Percentiles rank a stretch among this genome's conserved stretches.
Conservation (phyloP, 2,888 invertebrate genomes). For the Acronicta leporina region DNA sequence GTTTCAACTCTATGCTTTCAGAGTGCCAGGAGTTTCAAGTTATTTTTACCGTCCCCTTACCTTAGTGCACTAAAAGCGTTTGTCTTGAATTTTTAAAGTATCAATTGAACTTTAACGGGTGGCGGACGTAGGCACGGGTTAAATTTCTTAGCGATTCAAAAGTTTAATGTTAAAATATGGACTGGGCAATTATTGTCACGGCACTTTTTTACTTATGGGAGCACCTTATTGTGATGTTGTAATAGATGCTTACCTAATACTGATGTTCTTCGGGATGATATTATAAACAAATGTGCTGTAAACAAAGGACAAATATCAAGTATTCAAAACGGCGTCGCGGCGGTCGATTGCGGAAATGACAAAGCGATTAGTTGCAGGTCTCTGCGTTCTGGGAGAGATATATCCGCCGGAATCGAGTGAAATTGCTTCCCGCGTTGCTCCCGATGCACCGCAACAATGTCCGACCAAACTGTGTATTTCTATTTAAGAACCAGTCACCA, state of each 20-base stretch:
- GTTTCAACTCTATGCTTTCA: slow-evolving; percentile 66
- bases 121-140: slow-evolving; percentile 55
- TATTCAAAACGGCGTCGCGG: slow-evolving; percentile 77
- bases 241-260: neutral
- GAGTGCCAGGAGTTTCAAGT: slow-evolving; percentile 73
- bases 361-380: slow-evolving; percentile 85
- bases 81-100: slow-evolving; percentile 86
- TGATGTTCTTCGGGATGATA: slow-evolving; percentile 8
- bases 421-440: slow-evolving; percentile 81
- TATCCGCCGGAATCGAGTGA: slow-evolving; percentile 82
- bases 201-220: neutral
- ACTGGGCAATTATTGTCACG: slow-evolving; percentile 25
- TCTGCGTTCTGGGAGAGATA: slow-evolving; percentile 78
- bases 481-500: slow-evolving; percentile 70
- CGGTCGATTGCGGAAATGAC: slow-evolving; percentile 86
- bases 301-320: slow-evolving; percentile 74
- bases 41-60: slow-evolving; percentile 77
- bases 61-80: slow-evolving; percentile 80
- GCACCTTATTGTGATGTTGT: too few relatives aligned
- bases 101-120: slow-evolving; percentile 77
- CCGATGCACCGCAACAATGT: slow-evolving; percentile 78
- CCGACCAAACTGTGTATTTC: slow-evolving; percentile 72
- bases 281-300: slow-evolving; percentile 48
- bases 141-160: slow-evolving; percentile 44
- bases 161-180: slow-evolving; percentile 42